Evolutionary conservation across 92 coral and sea anemone species (phyloP).

Genomic region (Porites divaricata): DNA sequence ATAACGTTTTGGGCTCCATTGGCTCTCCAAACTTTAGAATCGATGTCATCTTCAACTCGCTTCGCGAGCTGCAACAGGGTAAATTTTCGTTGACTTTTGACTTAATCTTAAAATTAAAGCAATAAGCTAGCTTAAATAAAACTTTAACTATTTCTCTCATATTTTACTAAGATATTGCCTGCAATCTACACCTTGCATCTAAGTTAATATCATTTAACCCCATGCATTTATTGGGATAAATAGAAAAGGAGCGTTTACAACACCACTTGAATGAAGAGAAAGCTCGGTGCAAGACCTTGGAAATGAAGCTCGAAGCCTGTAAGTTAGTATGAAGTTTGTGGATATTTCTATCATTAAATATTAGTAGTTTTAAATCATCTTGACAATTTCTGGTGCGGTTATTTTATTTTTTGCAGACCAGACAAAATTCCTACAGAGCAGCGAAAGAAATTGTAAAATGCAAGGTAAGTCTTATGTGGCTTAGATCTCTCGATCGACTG

Average conservation of each 20-base stretch:
- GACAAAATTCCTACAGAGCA: slow-evolving; percentile 51
- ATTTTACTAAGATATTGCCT: too few species aligned
- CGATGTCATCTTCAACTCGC: slow-evolving; percentile 78
- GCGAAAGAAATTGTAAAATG: slow-evolving; percentile 69
- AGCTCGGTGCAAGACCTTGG: slow-evolving; percentile 62
- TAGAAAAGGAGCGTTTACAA: slow-evolving; percentile 73
- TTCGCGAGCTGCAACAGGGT: slow-evolving; percentile 84
- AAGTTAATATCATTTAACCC: too few species aligned
- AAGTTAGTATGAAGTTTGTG: not conserved
- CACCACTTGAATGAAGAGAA: slow-evolving; percentile 61
- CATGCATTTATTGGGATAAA: not conserved
- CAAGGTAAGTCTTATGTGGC: slow-evolving; percentile 17
- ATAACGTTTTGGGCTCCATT: slow-evolving; percentile 23
- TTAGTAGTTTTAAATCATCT: too few species aligned
- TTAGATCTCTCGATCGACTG: too few species aligned
- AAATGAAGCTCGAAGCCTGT: slow-evolving; percentile 73
- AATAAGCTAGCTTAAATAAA: too few species aligned
- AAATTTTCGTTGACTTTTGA: not conserved
- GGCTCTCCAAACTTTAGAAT: slow-evolving; percentile 78
- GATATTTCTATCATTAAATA: too few species aligned
- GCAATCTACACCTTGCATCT: too few species aligned
- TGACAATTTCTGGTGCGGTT: too few species aligned
- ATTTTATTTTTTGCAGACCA: slow-evolving; percentile 42
- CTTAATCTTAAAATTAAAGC: too few species aligned
- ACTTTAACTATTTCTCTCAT: too few species aligned